Evolutionary conservation across 2,888 invertebrate species (phyloP).

Genomic region (Perizoma affinitatum): DNA sequence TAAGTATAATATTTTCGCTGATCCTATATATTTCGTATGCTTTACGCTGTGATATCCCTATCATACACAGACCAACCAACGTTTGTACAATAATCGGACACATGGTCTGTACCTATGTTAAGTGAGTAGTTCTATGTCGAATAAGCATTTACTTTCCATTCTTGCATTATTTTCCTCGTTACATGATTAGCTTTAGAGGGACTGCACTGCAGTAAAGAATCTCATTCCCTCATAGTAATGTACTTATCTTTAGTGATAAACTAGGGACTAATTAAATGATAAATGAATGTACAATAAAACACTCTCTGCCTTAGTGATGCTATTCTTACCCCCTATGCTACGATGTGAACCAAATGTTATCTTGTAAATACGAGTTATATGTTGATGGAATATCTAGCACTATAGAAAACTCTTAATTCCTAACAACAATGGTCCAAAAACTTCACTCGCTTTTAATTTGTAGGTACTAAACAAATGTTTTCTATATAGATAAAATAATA

Average conservation of each 20-base stretch:
- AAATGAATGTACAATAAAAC: constrained; percentile 78
- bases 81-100: constrained; percentile 65
- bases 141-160: constrained; percentile 59
- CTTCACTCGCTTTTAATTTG: constrained; percentile 82
- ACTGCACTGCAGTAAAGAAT: constrained; percentile 47
- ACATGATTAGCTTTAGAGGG: constrained; percentile 51
- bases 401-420: constrained; percentile 81
- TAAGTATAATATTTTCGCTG: not conserved
- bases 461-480: constrained; percentile 81
- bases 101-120: constrained; percentile 63
- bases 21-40: constrained; percentile 29
- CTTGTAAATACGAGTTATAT: constrained; percentile 78
- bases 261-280: constrained; percentile 67
- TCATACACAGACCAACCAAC: constrained; percentile 70
- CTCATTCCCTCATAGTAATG: constrained; percentile 52
- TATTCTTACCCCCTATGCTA: constrained; percentile 72
- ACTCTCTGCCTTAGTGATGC: constrained; percentile 82
- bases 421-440: constrained; percentile 82
- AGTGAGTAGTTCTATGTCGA: constrained; percentile 55
- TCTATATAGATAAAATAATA: constrained; percentile 78
- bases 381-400: constrained; percentile 75
- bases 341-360: constrained; percentile 69
- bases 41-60: constrained; percentile 52
- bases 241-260: constrained; percentile 62
- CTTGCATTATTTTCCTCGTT: constrained; percentile 62